Base-by-base conservation (phyloP, 53 echinoderm and acorn worm species). In the Patiria pectinifera region DNA sequence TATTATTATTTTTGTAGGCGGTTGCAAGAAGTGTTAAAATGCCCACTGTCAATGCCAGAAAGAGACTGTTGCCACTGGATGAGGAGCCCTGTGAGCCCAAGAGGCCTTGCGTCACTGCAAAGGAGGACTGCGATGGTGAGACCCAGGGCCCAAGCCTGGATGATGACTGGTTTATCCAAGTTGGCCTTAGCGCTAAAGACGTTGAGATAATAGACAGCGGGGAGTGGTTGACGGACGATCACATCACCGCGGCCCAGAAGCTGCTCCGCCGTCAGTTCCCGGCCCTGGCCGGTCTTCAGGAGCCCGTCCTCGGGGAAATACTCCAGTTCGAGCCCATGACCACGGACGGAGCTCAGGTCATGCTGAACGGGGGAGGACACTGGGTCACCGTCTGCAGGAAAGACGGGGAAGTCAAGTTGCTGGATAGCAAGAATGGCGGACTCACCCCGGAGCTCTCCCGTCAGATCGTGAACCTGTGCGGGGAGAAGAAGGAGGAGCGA, bases 171-270 rank as follows among this genome's bases (percentile, higher is more conserved):
- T 80, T 90, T 66, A 16, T 48, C 59, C 59, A 69, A 59, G 61
- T 90, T 18, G 49, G 90, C 63, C 90, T 90, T 23, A 44, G 63
- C 14, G 90, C 82, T 23, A 66, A 70, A 48, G 82, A 90, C 48
- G 81, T 90, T 80, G 90, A 90, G 90, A 48, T 90, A 66, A 47
- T 90, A 48, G 82, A 90, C 81, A 66, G 24, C 7, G 90, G 81
- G 11, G 90, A 92, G 59, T 92, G 93, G 93, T 48, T 92, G 48
- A 92, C 86, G 49, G 93, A 92, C 69, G 87, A 87, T 48, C 82
- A 86, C 69, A 69, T 92, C 82, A 80, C 86, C 3, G 93, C 93
- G n/a, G 80, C 87, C 3, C 93, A 92, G 71, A 92, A 43, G 48
- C 87, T 92, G 81, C 93, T 92, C 21, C 87, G 61, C 53, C 79